phyloP scores from a whole-genome alignment of 2,797 vertebrate genomes.

The Spinibarbus caldwelli region DNA sequence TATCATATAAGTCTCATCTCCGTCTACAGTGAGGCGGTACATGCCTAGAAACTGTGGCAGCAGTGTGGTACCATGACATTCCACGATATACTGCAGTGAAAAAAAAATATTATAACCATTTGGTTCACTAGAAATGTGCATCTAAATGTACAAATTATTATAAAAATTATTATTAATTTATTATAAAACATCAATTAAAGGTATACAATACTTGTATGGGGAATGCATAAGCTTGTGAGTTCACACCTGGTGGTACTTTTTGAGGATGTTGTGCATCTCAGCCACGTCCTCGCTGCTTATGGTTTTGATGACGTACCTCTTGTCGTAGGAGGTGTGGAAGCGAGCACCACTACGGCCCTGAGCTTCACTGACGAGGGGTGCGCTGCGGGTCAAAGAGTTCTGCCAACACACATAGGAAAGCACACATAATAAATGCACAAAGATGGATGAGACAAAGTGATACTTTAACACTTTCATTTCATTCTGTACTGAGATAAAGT shows the following conservation, averaged over 20 bases:
- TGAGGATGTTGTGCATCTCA: constrained; percentile 99
- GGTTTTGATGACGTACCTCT: constrained; percentile 96
- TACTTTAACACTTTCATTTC: neutral
- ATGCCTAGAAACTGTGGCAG: constrained; percentile 98
- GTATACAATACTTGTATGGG: neutral
- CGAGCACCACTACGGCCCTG: constrained; percentile 96
- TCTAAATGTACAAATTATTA: neutral
- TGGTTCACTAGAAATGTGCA: neutral
- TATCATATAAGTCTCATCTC: constrained; percentile 98
- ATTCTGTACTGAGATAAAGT: neutral
- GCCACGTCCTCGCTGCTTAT: constrained; percentile 98
- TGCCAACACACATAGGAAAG: constrained; percentile 66
- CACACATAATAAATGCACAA: neutral
- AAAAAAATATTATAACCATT: neutral
- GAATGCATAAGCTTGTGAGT: neutral
- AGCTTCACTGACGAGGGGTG: constrained; percentile 93
- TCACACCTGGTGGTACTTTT: constrained; percentile 98
- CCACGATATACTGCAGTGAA: constrained; percentile 90
- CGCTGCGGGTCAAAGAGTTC: constrained; percentile 96
- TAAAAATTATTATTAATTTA: no score
- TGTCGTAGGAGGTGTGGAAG: constrained; percentile 96
- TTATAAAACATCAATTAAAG: no score
- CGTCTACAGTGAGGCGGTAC: constrained; percentile 98
- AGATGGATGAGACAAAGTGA: neutral
- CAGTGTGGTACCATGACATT: constrained; percentile 96